Conservation (phyloP, 2,113 vertebrate species). For the Edolisoma coerulescens region DNA sequence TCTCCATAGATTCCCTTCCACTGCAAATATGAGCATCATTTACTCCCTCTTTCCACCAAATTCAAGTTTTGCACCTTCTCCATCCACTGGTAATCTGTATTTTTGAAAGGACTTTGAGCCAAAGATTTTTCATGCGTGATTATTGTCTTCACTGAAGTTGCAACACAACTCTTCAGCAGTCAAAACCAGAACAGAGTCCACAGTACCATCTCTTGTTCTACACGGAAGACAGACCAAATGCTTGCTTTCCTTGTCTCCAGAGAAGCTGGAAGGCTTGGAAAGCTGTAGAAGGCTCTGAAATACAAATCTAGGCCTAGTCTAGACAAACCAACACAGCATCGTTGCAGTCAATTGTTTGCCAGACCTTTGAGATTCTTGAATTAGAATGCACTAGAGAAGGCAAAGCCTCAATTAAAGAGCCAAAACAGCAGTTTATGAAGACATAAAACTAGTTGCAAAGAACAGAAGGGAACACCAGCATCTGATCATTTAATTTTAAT, state of each 20-base stretch:
- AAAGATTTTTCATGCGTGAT: background rate
- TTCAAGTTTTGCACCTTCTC: background rate
- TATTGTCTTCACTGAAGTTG: background rate
- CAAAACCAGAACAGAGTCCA: background rate
- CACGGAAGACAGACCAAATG: background rate
- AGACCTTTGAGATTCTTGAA: background rate
- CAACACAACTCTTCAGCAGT: background rate
- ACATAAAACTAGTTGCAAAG: background rate
- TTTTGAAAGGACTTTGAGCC: background rate
- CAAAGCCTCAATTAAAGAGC: background rate
- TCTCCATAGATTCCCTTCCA: background rate
- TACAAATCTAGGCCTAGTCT: background rate
- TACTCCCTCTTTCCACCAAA: background rate
- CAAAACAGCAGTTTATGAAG: background rate
- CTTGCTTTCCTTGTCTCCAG: background rate
- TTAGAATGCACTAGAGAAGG: background rate
- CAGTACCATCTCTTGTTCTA: background rate
- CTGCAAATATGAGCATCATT: background rate
- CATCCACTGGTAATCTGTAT: background rate
- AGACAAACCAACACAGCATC: background rate
- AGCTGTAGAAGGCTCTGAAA: background rate
- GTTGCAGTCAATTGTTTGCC: background rate
- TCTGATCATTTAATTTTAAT: background rate
- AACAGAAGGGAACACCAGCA: background rate
- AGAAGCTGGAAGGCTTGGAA: background rate